phyloP scores from a whole-genome alignment of 2,113 vertebrate genomes.

The Pterocles gutturalis region DNA sequence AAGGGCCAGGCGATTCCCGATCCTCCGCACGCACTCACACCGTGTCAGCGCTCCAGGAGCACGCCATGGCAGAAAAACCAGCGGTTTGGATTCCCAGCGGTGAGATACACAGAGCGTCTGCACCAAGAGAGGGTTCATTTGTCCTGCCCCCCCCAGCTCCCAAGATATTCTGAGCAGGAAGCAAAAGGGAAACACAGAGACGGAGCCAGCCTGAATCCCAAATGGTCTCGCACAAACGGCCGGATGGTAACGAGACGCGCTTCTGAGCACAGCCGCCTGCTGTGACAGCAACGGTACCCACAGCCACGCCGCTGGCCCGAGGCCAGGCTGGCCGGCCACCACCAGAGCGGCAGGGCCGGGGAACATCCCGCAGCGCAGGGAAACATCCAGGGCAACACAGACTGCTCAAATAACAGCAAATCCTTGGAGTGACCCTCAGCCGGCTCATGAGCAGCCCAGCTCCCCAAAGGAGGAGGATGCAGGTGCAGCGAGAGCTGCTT shows the following conservation, averaged over 20 bases:
- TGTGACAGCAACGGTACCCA: fast-evolving
- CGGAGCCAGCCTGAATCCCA: background rate
- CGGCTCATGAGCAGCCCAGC: fast-evolving
- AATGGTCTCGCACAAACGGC: fast-evolving
- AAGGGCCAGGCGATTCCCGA: background rate
- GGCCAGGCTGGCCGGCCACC: background rate
- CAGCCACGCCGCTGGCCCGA: fast-evolving
- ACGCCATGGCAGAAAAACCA: background rate
- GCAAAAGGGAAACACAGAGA: background rate
- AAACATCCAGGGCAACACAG: background rate
- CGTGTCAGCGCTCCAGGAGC: background rate
- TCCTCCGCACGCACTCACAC: background rate
- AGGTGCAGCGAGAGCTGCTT: background rate
- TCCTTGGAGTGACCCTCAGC: background rate
- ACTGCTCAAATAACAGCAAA: background rate
- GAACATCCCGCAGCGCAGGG: background rate
- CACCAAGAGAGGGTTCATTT: background rate
- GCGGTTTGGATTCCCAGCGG: fast-evolving
- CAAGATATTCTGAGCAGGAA: background rate
- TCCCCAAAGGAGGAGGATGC: background rate
- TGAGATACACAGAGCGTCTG: fast-evolving
- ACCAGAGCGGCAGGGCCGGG: background rate
- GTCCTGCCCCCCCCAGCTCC: background rate
- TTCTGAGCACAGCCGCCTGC: background rate
- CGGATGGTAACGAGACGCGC: fast-evolving